Evolutionary conservation across 1,140 invertebrate species (phyloP).

Genomic region (Euglossa dilemma): DNA sequence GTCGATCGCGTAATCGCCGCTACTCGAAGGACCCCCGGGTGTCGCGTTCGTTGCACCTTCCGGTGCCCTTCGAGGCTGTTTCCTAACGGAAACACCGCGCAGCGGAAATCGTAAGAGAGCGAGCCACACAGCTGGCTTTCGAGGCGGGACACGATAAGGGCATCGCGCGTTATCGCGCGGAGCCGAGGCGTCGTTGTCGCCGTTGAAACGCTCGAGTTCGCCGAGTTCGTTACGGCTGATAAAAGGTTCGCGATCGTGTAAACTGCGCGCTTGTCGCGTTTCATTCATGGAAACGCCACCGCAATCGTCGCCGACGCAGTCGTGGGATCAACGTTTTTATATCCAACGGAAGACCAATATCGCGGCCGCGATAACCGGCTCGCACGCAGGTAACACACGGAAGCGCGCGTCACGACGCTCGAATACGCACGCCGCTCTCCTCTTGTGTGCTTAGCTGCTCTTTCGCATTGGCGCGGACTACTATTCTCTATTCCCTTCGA

Average conservation of each 20-base stretch:
- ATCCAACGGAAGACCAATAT: conserved; percentile 64
- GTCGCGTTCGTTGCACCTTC: background rate
- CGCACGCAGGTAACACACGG: conserved; percentile 35
- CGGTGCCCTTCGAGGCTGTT: background rate
- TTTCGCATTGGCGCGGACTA: background rate
- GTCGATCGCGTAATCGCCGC: background rate
- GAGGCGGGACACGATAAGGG: conserved; percentile 53
- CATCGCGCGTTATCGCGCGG: conserved; percentile 46
- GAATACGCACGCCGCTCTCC: background rate
- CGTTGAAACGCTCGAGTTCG: conserved; percentile 26
- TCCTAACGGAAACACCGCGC: too few species aligned
- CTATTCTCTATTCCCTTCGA: background rate
- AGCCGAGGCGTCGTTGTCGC: conserved; percentile 38
- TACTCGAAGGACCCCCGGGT: background rate
- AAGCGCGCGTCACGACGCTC: conserved; percentile 1
- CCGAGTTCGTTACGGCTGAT: conserved; percentile 59
- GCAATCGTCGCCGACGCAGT: background rate
- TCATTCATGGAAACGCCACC: conserved; percentile 66
- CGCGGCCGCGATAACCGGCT: conserved; percentile 50
- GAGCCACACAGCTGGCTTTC: conserved; percentile 58
- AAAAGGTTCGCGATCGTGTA: conserved; percentile 51
- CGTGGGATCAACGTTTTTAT: conserved; percentile 55
- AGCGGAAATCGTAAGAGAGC: conserved; percentile 57
- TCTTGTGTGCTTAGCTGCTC: conserved; percentile 10
- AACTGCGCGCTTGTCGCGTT: conserved; percentile 52